Percentiles rank a stretch among this genome's conserved stretches.
Evolutionary conservation across 2,888 invertebrate species (phyloP).

Genomic region (Orchestes rusci): DNA sequence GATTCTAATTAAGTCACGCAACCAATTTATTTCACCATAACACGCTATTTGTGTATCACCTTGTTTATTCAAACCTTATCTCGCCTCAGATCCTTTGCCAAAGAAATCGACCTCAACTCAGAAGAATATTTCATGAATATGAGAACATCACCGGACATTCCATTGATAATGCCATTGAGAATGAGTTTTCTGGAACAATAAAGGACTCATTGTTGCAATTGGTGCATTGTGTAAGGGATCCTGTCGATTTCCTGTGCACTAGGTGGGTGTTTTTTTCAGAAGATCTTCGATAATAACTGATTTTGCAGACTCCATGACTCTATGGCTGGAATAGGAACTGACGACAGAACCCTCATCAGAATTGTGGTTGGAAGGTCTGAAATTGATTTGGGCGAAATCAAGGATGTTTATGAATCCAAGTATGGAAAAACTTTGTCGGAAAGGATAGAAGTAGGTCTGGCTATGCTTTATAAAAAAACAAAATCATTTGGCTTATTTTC

Average conservation of each 20-base stretch:
- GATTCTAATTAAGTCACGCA: too few relatives aligned
- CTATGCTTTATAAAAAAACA: background rate
- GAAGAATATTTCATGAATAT: conserved; percentile 57
- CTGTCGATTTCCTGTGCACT: conserved; percentile 75
- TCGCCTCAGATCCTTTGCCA: conserved; percentile 57
- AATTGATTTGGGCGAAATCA: conserved; percentile 79
- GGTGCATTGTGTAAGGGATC: conserved; percentile 62
- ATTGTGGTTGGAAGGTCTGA: conserved; percentile 77
- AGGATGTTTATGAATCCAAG: conserved; percentile 63
- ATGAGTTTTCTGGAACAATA: conserved; percentile 70
- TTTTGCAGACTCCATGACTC: conserved; percentile 63
- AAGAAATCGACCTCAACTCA: conserved; percentile 61
- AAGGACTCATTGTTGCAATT: conserved; percentile 74
- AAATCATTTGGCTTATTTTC: background rate
- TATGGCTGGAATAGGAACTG: conserved; percentile 86
- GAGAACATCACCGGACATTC: conserved; percentile 68
- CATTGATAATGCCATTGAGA: conserved; percentile 70
- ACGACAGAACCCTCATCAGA: conserved; percentile 79
- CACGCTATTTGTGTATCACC: too few relatives aligned
- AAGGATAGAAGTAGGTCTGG: conserved; percentile 63
- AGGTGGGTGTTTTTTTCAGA: conserved; percentile 41
- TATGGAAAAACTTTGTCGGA: conserved; percentile 71
- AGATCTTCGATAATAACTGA: too few relatives aligned
- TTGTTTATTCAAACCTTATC: too few relatives aligned
- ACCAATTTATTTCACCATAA: too few relatives aligned